A percentile compares a stretch with the other conserved stretches of the same genome.
These are phyloP conservation scores for Volucella inflata DNA, from an alignment of 2,888 invertebrate genomes.

Conservation along the genomic window DNA sequence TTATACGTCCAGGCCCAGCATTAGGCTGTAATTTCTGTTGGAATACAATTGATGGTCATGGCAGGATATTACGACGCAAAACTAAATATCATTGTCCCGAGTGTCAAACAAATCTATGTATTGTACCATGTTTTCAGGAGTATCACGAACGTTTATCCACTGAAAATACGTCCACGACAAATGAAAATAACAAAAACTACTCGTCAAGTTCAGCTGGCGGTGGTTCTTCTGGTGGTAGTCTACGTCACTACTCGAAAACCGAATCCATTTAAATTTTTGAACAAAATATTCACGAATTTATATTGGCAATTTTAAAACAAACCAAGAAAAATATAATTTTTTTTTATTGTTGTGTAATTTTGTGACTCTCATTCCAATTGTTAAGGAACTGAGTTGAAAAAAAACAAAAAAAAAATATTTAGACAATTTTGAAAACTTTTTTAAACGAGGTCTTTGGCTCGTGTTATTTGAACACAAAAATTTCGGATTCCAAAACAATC, in stretches of 20 bases:
- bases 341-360: conserved; percentile 23
- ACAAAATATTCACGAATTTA: conserved; percentile 58
- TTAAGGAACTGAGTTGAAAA: neutral
- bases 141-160: conserved; percentile 88
- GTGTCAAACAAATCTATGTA: conserved; percentile 94
- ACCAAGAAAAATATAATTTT: conserved; percentile 10
- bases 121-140: conserved; percentile 95
- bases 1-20: conserved; percentile 92
- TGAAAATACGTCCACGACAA: conserved; percentile 79
- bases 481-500: neutral
- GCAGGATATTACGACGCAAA: conserved; percentile 91
- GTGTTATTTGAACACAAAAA: conserved; percentile 6
- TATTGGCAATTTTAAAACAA: conserved; percentile 42
- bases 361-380: conserved; percentile 6
- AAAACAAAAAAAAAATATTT: neutral
- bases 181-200: conserved; percentile 67
- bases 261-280: conserved; percentile 82
- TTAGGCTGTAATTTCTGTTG: conserved; percentile 95
- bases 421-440: conserved; percentile 19
- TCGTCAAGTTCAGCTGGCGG: conserved; percentile 58
- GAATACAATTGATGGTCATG: conserved; percentile 94
- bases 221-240: conserved; percentile 63
- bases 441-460: neutral
- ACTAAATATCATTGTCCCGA: conserved; percentile 96
- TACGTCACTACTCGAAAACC: conserved; percentile 82